A percentile compares a stretch with the other conserved stretches of the same genome.
phyloP scores from a whole-genome alignment of 1,140 invertebrate genomes.

The Neodiprion pinetum region DNA sequence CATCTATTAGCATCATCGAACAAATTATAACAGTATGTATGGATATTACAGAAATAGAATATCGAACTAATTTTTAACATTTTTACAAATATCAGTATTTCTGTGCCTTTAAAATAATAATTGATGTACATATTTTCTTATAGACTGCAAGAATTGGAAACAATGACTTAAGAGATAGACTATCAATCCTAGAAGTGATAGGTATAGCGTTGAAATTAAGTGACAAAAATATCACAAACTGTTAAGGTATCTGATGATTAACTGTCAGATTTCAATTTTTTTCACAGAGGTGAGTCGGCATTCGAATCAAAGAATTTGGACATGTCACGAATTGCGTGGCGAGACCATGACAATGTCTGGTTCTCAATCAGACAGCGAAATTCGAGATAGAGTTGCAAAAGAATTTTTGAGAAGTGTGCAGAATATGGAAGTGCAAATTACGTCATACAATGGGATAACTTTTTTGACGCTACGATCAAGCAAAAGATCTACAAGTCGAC shows the following conservation, averaged over 20 bases:
- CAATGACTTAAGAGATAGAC: conserved; percentile 31
- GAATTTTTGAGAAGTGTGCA: conserved; percentile 29
- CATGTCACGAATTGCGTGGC: conserved; percentile 36
- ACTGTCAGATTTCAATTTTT: conserved; percentile 11
- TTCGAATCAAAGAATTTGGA: conserved; percentile 45
- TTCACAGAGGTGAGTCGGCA: conserved; percentile 50
- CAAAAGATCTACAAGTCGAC: background rate
- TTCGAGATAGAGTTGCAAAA: conserved; percentile 32
- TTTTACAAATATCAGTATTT: conserved; percentile 17
- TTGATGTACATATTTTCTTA: background rate
- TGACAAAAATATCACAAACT: conserved; percentile 10
- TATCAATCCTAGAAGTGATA: conserved; percentile 38
- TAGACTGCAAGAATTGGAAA: conserved; percentile 30
- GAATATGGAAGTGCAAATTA: conserved; percentile 31
- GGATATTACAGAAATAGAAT: background rate
- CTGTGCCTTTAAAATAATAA: background rate
- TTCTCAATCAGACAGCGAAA: conserved; percentile 21
- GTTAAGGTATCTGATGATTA: background rate
- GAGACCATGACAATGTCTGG: background rate
- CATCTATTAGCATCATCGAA: conserved; percentile 36
- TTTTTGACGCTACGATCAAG: conserved; percentile 37
- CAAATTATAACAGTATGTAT: conserved; percentile 36
- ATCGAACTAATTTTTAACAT: conserved; percentile 10
- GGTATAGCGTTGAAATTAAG: conserved; percentile 31
- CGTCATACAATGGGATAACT: conserved; percentile 33